Evolutionary conservation across 2,113 vertebrate genomes (phyloP), one percentile per base, ranked within the genome.

Genomic region (Balaeniceps rex): DNA sequence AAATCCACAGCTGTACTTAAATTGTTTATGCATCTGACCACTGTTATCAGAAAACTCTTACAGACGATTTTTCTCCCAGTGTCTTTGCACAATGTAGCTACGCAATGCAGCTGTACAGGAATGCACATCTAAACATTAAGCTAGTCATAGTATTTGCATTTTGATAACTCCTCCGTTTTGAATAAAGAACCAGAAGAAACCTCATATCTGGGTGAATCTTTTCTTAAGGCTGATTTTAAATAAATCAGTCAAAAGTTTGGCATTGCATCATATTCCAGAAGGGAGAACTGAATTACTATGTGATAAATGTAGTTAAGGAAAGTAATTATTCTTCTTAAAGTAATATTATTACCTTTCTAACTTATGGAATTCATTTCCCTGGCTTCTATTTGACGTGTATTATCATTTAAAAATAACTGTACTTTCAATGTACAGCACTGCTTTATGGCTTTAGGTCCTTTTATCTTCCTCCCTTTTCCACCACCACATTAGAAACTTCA

Each of bases 71-170:
- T 65, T 65, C 51, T 88, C 49, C 6, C 31, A 26, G 5, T 86
- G 74, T 87, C 93, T 92, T 81, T 91, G 34, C 46, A 96, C 72
- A 65, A 81, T 71, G 90, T 26, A 91, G 46, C 66, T 29, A 4
- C 0, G 4, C 44, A 83, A 66, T 65, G 92, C 78, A 97, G 96
- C 91, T 98, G 94, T 70, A 90, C 75, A 90, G 95, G 72, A 97
- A 95, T 90, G 80, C 58, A 88, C 76, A 83, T 94, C 92, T 83
- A 49, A 95, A 94, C 94, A 95, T 83, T 91, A 93, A 96, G 88
- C 90, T 94, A 97, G 92, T 93, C 95, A 97, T 12, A 92, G 58
- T 86, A 98, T 98, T 98, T 98, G 97, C 98, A 98, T 98, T 98
- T 98, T 98, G 96, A 98, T 98, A 98, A 96, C 77, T 96, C 72